Evolutionary conservation across 2,113 vertebrate species (phyloP).

Genomic region (Chaetorhynchus papuensis): DNA sequence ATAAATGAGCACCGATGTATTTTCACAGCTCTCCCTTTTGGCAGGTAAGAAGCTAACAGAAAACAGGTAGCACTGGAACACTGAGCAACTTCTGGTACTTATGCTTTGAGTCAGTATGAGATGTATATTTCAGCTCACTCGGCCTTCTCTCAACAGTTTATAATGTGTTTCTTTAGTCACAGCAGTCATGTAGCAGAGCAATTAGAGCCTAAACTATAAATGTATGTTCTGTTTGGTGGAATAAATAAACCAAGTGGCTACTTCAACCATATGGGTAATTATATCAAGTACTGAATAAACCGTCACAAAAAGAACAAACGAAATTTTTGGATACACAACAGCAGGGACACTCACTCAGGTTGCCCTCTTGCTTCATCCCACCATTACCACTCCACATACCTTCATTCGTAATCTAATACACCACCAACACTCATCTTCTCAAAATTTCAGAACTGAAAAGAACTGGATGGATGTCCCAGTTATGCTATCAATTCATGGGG

Average conservation of each 20-base stretch:
- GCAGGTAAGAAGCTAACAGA: background rate
- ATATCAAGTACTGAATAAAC: background rate
- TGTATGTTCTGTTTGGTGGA: background rate
- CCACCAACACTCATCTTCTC: background rate
- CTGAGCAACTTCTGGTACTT: background rate
- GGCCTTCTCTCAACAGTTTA: background rate
- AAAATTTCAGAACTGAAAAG: background rate
- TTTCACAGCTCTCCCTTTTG: background rate
- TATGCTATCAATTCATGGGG: accelerated
- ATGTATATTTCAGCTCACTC: background rate
- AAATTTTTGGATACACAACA: background rate
- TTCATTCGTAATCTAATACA: background rate
- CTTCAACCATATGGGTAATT: background rate
- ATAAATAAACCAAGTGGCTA: background rate
- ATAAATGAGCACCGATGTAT: background rate
- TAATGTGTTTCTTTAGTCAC: background rate
- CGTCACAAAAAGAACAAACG: background rate
- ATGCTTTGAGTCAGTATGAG: background rate
- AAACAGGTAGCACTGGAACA: background rate
- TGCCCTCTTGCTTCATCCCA: background rate
- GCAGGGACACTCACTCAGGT: background rate
- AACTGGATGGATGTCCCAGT: background rate
- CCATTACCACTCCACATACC: accelerated
- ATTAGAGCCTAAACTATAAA: background rate
- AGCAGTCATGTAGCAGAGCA: background rate